These are phyloP conservation scores for Hemibagrus guttatus DNA, from an alignment of 2,797 vertebrate species.

Conservation along the genomic window DNA sequence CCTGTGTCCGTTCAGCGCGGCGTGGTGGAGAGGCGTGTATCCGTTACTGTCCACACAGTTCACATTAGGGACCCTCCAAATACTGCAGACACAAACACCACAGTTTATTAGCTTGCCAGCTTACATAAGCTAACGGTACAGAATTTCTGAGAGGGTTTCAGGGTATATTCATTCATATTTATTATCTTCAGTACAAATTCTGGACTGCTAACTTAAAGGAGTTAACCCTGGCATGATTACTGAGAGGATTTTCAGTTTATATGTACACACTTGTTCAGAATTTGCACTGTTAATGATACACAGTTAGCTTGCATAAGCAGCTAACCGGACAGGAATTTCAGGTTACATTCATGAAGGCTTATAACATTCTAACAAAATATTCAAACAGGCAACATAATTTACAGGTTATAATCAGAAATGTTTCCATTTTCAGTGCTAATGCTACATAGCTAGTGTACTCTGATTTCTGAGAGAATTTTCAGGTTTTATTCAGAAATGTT, in stretches of 20 bases:
- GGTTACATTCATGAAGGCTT: not conserved
- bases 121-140: not conserved
- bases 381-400: not conserved
- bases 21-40: constrained; percentile 95
- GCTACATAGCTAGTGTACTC: not conserved
- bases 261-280: not conserved
- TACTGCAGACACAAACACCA: constrained; percentile 73
- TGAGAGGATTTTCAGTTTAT: not conserved
- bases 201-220: not conserved
- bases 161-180: not conserved
- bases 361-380: not conserved
- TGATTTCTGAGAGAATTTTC: no score
- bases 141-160: not conserved
- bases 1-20: constrained; percentile 95
- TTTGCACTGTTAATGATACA: not conserved
- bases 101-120: not conserved
- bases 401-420: not conserved
- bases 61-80: constrained; percentile 98
- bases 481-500: not conserved
- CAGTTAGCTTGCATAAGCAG: not conserved
- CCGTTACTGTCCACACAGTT: constrained; percentile 98
- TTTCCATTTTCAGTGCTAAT: not conserved
- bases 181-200: not conserved
- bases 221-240: not conserved
- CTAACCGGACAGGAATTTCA: not conserved